phyloP scores from a whole-genome alignment of 2,797 vertebrate species.

The Rhinella marina region DNA sequence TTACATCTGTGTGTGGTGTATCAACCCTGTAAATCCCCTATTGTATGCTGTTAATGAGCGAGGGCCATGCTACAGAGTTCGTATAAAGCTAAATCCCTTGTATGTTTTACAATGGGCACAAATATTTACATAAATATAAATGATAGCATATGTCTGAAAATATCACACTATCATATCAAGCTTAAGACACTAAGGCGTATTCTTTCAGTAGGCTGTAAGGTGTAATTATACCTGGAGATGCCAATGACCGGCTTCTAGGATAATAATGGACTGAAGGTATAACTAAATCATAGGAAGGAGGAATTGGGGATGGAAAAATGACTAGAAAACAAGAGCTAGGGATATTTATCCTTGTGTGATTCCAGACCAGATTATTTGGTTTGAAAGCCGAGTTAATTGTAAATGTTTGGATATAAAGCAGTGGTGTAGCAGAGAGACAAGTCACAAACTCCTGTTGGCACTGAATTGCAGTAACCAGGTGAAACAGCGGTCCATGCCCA shows the following conservation, averaged over 20 bases:
- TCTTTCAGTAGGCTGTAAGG: constrained; percentile 14
- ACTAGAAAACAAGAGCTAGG: neutral
- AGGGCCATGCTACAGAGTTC: neutral
- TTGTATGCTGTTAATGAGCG: constrained; percentile 12
- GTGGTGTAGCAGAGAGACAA: neutral
- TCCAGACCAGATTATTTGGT: neutral
- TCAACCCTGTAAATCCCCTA: constrained; percentile 25
- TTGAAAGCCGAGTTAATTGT: constrained; percentile 7
- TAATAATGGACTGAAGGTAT: constrained; percentile 5
- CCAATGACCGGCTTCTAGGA: constrained; percentile 31
- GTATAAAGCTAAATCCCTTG: constrained; percentile 5
- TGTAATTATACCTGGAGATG: constrained; percentile 21
- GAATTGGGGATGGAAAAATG: neutral
- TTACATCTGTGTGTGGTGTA: neutral
- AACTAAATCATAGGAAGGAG: constrained; percentile 1
- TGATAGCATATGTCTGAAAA: neutral
- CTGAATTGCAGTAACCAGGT: too few relatives aligned
- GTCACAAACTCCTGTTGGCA: neutral
- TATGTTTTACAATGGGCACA: constrained; percentile 2
- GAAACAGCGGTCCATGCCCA: too few relatives aligned
- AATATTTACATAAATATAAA: constrained; percentile 26
- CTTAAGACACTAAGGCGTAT: neutral
- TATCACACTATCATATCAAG: neutral
- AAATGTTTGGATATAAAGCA: neutral
- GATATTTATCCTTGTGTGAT: constrained; percentile 6